Conservation (phyloP, 2,113 vertebrate genomes). For the Chaenocephalus aceratus region DNA sequence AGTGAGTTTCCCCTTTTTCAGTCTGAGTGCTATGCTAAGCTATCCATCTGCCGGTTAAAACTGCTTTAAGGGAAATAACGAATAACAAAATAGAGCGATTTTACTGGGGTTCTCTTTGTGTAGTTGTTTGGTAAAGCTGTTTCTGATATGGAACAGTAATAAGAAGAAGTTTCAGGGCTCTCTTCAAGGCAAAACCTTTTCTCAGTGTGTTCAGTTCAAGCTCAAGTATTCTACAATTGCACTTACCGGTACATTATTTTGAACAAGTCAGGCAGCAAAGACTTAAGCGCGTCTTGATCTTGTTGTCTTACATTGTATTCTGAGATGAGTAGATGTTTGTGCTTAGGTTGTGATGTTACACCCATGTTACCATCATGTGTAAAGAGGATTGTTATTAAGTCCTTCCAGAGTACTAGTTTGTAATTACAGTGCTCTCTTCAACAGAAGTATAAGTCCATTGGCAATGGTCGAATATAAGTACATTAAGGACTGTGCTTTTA, state of each 20-base stretch:
- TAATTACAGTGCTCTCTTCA: background rate
- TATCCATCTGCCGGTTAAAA: background rate
- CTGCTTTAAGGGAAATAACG: background rate
- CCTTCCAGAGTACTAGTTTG: slow-evolving; percentile 21
- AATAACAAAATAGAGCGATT: background rate
- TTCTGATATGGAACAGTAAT: slow-evolving; percentile 1
- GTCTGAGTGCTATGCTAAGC: background rate
- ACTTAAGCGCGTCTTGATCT: background rate
- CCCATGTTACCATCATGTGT: slow-evolving; percentile 28
- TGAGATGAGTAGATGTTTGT: background rate
- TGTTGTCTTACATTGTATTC: slow-evolving; percentile 7
- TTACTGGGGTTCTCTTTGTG: background rate
- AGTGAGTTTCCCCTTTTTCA: background rate
- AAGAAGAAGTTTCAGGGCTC: background rate
- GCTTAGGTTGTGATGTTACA: slow-evolving; percentile 9
- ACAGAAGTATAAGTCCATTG: background rate
- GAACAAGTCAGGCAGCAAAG: slow-evolving; percentile 25
- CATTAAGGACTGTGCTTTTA: background rate
- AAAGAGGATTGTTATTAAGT: slow-evolving; percentile 48
- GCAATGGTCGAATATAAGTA: background rate
- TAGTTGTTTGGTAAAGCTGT: background rate
- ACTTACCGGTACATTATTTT: background rate
- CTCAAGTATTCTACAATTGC: slow-evolving; percentile 1
- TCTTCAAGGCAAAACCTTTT: background rate
- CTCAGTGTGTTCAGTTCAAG: background rate